Evolutionary conservation across 2,113 vertebrate genomes (phyloP).

Genomic region (Rhadina sibilatrix): DNA sequence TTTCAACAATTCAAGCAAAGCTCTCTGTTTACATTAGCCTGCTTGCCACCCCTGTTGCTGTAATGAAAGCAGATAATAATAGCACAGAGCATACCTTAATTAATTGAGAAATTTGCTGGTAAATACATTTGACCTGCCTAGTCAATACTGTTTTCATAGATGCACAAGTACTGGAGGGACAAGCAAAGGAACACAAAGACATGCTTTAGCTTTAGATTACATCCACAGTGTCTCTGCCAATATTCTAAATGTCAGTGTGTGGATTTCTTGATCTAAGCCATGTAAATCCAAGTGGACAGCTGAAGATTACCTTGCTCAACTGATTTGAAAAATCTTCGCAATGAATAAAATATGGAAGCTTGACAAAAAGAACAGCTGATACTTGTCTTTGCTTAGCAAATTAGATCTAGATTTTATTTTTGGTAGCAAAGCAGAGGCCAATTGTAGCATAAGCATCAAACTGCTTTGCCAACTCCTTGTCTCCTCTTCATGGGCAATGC

Average conservation of each 20-base stretch:
- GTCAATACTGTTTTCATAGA: neutral
- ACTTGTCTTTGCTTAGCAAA: slow-evolving; percentile 42
- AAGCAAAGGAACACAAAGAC: neutral
- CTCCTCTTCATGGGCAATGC: neutral
- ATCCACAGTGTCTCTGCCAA: neutral
- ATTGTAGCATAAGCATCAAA: slow-evolving; percentile 21
- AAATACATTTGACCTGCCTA: neutral
- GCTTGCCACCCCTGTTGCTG: neutral
- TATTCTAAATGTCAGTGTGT: neutral
- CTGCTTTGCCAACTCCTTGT: slow-evolving; percentile 15
- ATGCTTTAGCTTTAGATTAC: neutral
- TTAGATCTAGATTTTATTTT: slow-evolving; percentile 27
- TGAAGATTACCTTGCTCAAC: slow-evolving; percentile 35
- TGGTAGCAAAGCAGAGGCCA: slow-evolving; percentile 40
- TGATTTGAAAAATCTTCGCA: neutral
- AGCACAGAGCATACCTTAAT: neutral
- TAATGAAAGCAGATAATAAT: neutral
- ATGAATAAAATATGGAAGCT: slow-evolving; percentile 30
- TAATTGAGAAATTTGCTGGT: slow-evolving; percentile 1
- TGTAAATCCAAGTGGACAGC: slow-evolving; percentile 28
- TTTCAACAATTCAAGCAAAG: neutral
- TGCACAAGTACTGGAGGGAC: neutral
- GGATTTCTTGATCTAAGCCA: slow-evolving; percentile 26
- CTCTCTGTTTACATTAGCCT: neutral
- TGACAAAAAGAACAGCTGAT: slow-evolving; percentile 54